phyloP scores from a whole-genome alignment of 2,113 vertebrate genomes.

The Anas platyrhynchos region DNA sequence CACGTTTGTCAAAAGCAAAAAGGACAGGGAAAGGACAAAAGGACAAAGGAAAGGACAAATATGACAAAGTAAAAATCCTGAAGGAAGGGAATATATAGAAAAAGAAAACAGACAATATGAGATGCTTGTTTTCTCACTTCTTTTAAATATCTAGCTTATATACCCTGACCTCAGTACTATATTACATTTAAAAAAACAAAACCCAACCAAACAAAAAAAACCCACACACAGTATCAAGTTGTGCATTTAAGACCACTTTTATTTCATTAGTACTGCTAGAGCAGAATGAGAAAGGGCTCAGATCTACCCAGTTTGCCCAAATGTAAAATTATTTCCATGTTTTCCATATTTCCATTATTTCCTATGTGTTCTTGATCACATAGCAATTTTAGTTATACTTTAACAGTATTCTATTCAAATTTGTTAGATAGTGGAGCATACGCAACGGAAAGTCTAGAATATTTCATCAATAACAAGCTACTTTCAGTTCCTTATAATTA shows the following conservation, averaged over 20 bases:
- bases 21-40: background rate
- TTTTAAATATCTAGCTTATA: background rate
- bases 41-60: background rate
- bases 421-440: slow-evolving; percentile 67
- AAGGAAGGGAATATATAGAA: background rate
- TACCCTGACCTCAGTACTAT: background rate
- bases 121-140: background rate
- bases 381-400: slow-evolving; percentile 23
- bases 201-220: background rate
- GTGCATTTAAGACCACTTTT: background rate
- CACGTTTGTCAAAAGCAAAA: background rate
- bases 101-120: background rate
- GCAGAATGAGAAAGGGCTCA: background rate
- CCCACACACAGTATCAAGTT: background rate
- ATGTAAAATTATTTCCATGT: slow-evolving; percentile 23
- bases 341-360: no score
- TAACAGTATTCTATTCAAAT: background rate
- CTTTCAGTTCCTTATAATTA: slow-evolving; percentile 66
- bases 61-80: background rate
- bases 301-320: background rate
- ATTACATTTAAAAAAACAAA: no score
- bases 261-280: background rate
- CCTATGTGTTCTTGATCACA: background rate
- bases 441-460: slow-evolving; percentile 67
- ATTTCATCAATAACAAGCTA: slow-evolving; percentile 70